Evolutionary conservation across 2,797 vertebrate species (phyloP).

Genomic region (Melanotaenia trifasciata): DNA sequence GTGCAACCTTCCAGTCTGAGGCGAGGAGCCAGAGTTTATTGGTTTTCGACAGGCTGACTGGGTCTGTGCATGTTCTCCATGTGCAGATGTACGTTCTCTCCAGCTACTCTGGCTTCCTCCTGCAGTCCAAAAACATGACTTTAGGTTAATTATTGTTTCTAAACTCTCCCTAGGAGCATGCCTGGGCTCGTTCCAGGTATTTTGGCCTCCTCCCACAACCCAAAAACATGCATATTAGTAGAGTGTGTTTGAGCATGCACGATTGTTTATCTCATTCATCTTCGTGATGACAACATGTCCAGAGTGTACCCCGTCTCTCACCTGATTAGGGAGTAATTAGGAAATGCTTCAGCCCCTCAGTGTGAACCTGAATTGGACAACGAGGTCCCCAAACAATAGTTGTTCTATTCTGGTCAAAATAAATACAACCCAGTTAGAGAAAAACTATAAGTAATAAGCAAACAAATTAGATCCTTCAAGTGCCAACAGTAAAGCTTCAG

Average conservation of each 20-base stretch:
- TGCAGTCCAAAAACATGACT: neutral
- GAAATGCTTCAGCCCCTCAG: too few species aligned
- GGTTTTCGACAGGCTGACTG: neutral
- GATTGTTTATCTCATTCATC: too few species aligned
- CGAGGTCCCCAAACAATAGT: neutral
- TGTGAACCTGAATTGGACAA: too few species aligned
- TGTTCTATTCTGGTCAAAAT: neutral
- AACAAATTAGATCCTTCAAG: neutral
- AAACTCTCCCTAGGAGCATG: neutral
- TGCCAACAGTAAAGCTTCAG: neutral
- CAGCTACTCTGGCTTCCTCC: too few species aligned
- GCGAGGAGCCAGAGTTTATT: neutral
- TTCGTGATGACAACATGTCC: too few species aligned
- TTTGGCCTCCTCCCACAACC: too few species aligned
- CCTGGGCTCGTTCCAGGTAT: too few species aligned
- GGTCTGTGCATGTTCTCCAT: neutral
- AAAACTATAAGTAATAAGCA: slow-evolving; percentile 6
- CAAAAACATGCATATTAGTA: too few species aligned
- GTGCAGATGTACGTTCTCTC: too few species aligned
- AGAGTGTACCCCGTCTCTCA: too few species aligned
- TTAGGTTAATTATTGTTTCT: neutral
- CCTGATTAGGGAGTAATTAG: too few species aligned
- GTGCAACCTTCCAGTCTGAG: neutral
- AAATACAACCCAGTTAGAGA: neutral
- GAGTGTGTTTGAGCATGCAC: too few species aligned